Conservation (phyloP, 2,888 invertebrate genomes). For the Torymus texanus region DNA sequence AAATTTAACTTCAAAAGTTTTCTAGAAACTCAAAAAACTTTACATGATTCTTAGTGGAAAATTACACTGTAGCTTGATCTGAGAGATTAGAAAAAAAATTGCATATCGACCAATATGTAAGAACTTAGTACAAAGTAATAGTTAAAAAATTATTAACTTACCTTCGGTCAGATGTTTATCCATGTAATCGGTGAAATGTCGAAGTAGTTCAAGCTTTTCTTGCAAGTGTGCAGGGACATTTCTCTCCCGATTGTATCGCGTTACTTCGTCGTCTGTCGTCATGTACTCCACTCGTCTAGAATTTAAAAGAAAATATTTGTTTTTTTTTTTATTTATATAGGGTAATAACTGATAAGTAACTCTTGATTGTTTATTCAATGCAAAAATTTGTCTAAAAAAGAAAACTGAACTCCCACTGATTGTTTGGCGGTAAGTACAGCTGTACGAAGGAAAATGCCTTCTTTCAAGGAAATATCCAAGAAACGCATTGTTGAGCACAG, state of each 20-base stretch:
- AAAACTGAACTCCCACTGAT: neutral
- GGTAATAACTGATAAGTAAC: too few species aligned
- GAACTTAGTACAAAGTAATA: too few species aligned
- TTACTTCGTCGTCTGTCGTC: constrained; percentile 69
- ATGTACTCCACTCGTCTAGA: constrained; percentile 70
- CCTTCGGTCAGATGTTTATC: constrained; percentile 78
- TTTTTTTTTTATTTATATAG: too few species aligned
- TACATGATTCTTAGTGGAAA: too few species aligned
- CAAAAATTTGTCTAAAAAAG: neutral
- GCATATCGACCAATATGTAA: too few species aligned
- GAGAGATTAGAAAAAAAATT: too few species aligned
- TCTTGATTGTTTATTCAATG: too few species aligned
- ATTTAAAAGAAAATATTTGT: neutral
- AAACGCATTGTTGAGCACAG: constrained; percentile 4
- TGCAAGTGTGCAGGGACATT: constrained; percentile 77
- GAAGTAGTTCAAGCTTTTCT: constrained; percentile 79
- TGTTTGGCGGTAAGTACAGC: neutral
- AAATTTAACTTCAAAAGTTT: too few species aligned
- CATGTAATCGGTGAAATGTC: constrained; percentile 83
- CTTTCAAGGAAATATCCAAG: constrained; percentile 24
- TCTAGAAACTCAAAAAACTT: too few species aligned
- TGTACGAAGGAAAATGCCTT: constrained; percentile 12
- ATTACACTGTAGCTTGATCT: too few species aligned
- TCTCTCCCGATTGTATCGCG: constrained; percentile 71
- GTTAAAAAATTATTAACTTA: constrained; percentile 48